Base-by-base conservation (phyloP, 64 coral and sea anemone genomes). In the Catalaphyllia jardinei region DNA sequence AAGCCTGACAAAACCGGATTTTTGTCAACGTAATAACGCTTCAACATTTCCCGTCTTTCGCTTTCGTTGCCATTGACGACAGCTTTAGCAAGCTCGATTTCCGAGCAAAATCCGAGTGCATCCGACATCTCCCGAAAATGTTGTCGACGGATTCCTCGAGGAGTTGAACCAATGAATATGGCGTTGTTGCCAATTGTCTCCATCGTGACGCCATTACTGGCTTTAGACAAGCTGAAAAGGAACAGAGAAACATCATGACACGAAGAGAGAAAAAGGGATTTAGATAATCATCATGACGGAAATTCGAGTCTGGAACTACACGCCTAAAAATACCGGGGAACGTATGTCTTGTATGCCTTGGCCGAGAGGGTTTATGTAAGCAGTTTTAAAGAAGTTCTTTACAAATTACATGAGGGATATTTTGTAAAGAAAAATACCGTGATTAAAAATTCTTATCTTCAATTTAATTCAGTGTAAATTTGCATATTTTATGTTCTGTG, bases 71-170 rank as follows among this genome's bases (percentile, higher is more conserved):
- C 60, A 6, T 73, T 60, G 62, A 82, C 33, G 0, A 94, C 69
- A 28, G 67, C 77, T 59, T 91, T 29, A 11, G 93, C 93, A n/a
- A 94, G 71, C 87, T 91, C 76, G 29, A 83, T 55, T 81, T 91
- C 88, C 64, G 88, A 94, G 12, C 65, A 60, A 87, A 94, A 91
- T 20, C 77, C 93, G 38, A 94, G 72, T 73, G 31, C 13, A 2
- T 71, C 51, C 28, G 46, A 52, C 93, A 94, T 94, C 20, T 94
- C 88, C 18, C 31, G 29, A 82, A 94, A 94, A 17, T 94, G 88
- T 12, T 67, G 64, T 8, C 93, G 76, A 73, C 93, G 83, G 64
- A 94, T 88, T 81, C 93, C 93, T 18, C 93, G 88, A 17, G 93
- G 93, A 14, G 89, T 79, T 10, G 31, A 87, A 13, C 93, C 93